A percentile compares a stretch with the other conserved stretches of the same genome.
These are phyloP conservation scores for Andrena dorsata DNA, from an alignment of 2,888 invertebrate species.

Conservation along the genomic window DNA sequence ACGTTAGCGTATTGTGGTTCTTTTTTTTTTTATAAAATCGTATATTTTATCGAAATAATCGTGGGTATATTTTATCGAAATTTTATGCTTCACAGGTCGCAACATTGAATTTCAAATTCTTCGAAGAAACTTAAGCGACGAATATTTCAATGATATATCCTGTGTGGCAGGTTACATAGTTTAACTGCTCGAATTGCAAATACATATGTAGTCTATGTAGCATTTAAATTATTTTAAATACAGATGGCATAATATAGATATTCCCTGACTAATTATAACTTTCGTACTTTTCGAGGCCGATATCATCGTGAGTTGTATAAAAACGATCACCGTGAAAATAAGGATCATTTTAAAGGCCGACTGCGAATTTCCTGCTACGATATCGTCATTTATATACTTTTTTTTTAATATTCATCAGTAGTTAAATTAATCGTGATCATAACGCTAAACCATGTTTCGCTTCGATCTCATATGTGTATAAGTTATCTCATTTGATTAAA, in stretches of 20 bases:
- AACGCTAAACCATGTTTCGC: too few relatives aligned
- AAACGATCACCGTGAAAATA: conserved; percentile 40
- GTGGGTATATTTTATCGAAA: background rate
- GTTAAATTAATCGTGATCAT: too few relatives aligned
- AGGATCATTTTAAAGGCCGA: conserved; percentile 31
- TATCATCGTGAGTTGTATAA: conserved; percentile 25
- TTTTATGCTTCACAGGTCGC: background rate
- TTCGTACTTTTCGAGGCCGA: conserved; percentile 24
- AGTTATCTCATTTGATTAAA: too few relatives aligned
- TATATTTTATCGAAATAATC: background rate
- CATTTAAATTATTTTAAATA: too few relatives aligned
- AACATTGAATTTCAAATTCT: background rate
- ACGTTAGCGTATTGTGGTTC: background rate
- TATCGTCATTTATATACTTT: background rate
- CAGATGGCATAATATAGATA: background rate
- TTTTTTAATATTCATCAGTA: background rate
- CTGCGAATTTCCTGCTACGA: background rate
- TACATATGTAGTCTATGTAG: too few relatives aligned
- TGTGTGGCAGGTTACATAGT: background rate
- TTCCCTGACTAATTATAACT: conserved; percentile 6
- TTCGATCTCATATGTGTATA: too few relatives aligned
- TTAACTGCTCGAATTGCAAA: conserved; percentile 1
- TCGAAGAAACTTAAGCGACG: background rate
- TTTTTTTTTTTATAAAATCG: background rate
- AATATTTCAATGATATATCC: background rate